Evolutionary conservation across 1,140 invertebrate genomes (phyloP).

Genomic region (Neodiprion pinetum): DNA sequence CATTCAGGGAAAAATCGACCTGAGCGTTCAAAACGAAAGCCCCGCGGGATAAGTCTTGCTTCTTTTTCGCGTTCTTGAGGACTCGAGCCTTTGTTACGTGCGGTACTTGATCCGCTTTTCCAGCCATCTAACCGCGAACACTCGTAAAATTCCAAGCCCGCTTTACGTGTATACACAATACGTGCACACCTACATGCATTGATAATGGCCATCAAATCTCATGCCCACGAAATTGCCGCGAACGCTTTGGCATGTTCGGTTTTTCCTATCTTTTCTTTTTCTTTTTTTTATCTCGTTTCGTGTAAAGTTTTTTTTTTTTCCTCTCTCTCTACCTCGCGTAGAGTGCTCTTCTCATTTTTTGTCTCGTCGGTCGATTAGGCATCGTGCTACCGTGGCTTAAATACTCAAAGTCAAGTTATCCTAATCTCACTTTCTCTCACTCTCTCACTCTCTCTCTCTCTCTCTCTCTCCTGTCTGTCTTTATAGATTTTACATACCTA

Average conservation of each 20-base stretch:
- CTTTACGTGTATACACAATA: too few species aligned
- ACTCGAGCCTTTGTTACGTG: not conserved
- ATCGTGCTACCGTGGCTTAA: too few species aligned
- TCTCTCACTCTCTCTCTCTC: too few species aligned
- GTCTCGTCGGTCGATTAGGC: too few species aligned
- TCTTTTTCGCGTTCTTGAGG: not conserved
- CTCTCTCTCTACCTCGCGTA: not conserved
- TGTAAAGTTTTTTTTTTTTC: not conserved
- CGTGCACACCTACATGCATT: not conserved
- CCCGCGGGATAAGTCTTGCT: not conserved
- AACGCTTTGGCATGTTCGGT: not conserved
- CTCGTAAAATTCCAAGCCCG: not conserved
- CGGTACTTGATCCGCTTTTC: not conserved
- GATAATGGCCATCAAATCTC: not conserved
- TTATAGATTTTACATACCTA: too few species aligned
- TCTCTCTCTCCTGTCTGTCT: too few species aligned
- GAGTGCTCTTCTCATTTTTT: too few species aligned
- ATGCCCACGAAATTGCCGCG: not conserved
- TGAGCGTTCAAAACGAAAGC: not conserved
- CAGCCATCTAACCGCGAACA: not conserved
- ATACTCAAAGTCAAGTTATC: too few species aligned
- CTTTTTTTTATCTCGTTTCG: not conserved
- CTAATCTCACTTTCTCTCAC: too few species aligned
- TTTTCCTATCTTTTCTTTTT: not conserved
- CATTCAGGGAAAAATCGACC: constrained; percentile 4